These are phyloP conservation scores for Clarias macrocephalus DNA, from an alignment of 2,113 vertebrate genomes.

Conservation along the genomic window DNA sequence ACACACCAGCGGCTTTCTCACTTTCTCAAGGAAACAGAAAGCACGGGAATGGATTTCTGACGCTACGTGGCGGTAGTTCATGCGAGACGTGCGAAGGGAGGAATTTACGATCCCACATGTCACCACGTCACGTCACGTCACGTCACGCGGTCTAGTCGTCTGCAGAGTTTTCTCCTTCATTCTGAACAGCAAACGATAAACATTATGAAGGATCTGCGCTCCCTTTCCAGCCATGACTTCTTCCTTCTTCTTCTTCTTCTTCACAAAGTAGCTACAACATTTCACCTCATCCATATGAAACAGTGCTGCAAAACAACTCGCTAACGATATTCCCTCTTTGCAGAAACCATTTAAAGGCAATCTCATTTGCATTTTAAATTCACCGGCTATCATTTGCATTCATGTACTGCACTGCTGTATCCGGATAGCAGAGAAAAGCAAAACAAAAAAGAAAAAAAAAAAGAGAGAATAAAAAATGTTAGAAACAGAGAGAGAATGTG, in stretches of 20 bases:
- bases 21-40: not conserved
- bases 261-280: constrained; percentile 24
- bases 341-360: constrained; percentile 50
- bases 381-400: constrained; percentile 32
- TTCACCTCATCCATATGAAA: constrained; percentile 52
- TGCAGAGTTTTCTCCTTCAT: constrained; percentile 1
- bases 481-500: not conserved
- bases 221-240: constrained; percentile 25
- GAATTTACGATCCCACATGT: constrained; percentile 2
- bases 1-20: not conserved
- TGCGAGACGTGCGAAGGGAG: constrained; percentile 12
- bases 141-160: constrained; percentile 4
- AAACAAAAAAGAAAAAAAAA: constrained; percentile 1
- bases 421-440: constrained; percentile 9
- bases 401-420: constrained; percentile 24
- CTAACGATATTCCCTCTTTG: constrained; percentile 48
- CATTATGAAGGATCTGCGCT: not conserved
- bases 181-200: constrained; percentile 13
- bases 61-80: not conserved
- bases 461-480: not conserved
- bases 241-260: constrained; percentile 7
- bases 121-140: constrained; percentile 33
- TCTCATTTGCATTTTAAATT: constrained; percentile 51
- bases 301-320: constrained; percentile 42
- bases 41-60: constrained; percentile 2